Evolutionary conservation across 2,113 vertebrate genomes (phyloP), one percentile per base, ranked within the genome.

Genomic region (Callorhinus ursinus): DNA sequence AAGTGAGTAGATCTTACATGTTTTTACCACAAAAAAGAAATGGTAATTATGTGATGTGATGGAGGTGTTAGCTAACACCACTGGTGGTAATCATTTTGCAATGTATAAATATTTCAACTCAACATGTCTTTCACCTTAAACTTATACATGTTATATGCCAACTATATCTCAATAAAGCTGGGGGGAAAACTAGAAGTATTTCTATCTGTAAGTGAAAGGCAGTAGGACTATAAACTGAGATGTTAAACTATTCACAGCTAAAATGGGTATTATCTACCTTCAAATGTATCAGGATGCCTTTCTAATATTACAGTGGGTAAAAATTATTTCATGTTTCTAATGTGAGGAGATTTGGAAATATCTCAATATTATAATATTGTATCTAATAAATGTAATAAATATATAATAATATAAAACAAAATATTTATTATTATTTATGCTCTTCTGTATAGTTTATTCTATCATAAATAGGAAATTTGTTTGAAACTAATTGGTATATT

Each of bases 271-370:
- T 65, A 31, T 49, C 49, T 84, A 69, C 76, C 42, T 69, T 67
- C 42, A 80, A 19, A 79, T 6, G 18, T 65, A 84, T 83, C 28
- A 92, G 53, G 28, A 87, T 85, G 4, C 33, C 11, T 82, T 95
- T 82, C 76, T 81, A 82, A 90, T 13, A 80, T 76, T 79, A 84
- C 7, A 80, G 83, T 72, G 28, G 51, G 31, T 1, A 13, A 93
- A 80, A 93, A 81, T 82, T 76, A 90, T 93, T 71, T 42, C 51
- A 74, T 93, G 51, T 95, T 82, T 95, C 49, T 87, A 90, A 59
- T 12, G 21, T 28, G 57, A 55, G 33, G 65, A 93, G 67, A 74
- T 33, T 80, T 95, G 16, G 51, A 90, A 81, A 53, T 61, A 51
- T 18, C 36, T 49, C 26, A 77, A 31, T 77, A 49, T 77, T 49